phyloP scores from a whole-genome alignment of 2,888 invertebrate species.

The Stegana nigrithorax region DNA sequence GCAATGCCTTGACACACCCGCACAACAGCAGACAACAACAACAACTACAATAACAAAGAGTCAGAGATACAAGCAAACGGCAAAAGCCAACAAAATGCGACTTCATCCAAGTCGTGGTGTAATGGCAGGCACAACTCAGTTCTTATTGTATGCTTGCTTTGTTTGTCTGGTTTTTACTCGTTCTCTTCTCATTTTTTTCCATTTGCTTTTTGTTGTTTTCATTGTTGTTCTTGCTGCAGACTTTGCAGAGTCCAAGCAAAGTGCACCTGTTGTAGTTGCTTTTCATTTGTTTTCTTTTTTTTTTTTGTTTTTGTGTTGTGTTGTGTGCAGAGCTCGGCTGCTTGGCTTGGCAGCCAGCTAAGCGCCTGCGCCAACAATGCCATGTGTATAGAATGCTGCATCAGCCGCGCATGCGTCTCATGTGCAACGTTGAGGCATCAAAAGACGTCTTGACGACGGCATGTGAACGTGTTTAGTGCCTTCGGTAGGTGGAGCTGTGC shows the following conservation, averaged over 20 bases:
- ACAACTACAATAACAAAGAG: background rate
- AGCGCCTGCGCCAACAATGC: slow-evolving; percentile 19
- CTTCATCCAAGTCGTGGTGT: too few relatives aligned
- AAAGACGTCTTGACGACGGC: background rate
- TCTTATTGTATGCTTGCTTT: slow-evolving; percentile 17
- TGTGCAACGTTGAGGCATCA: background rate
- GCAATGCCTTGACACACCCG: slow-evolving; percentile 58
- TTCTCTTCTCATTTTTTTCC: background rate
- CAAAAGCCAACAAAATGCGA: background rate
- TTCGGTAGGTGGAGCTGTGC: slow-evolving; percentile 1
- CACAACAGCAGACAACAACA: slow-evolving; percentile 26
- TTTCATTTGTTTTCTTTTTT: background rate
- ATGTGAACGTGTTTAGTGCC: background rate
- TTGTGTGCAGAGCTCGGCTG: slow-evolving; percentile 21
- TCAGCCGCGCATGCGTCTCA: background rate
- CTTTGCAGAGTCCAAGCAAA: slow-evolving; percentile 3
- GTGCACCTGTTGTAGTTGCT: slow-evolving; percentile 43
- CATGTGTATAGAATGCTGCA: background rate
- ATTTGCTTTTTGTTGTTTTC: slow-evolving; percentile 16
- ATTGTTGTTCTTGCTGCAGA: slow-evolving; percentile 19
- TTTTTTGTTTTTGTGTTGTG: background rate
- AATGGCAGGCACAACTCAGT: background rate
- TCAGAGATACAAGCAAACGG: slow-evolving; percentile 34
- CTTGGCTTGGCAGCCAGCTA: slow-evolving; percentile 43
- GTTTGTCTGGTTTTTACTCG: slow-evolving; percentile 14